A percentile compares a stretch with the other conserved stretches of the same genome.
These are phyloP conservation scores for Hipposideros armiger DNA, from an alignment of 2,113 vertebrate genomes.

Conservation along the genomic window DNA sequence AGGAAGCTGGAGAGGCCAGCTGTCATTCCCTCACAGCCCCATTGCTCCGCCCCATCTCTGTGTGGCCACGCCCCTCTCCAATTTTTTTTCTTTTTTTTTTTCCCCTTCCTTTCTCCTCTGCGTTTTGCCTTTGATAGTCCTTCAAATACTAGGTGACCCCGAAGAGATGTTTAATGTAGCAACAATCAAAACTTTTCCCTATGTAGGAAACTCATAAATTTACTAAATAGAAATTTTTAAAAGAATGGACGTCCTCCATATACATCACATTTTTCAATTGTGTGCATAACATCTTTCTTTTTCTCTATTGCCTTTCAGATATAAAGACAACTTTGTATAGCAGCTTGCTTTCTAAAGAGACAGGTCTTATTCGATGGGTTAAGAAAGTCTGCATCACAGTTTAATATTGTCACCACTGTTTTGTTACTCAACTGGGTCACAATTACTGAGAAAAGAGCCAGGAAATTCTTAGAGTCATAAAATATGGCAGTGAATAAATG, in stretches of 20 bases:
- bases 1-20: not conserved
- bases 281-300: not conserved
- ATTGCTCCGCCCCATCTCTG: not conserved
- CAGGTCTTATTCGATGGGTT: not conserved
- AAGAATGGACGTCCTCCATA: not conserved
- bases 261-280: not conserved
- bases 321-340: not conserved
- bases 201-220: not conserved
- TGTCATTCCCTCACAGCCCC: not conserved
- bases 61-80: not conserved
- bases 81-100: not conserved
- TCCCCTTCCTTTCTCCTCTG: not conserved
- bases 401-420: not conserved
- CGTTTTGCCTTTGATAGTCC: not conserved
- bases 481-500: not conserved
- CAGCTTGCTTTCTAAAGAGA: not conserved
- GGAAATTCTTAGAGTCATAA: not conserved
- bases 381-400: not conserved
- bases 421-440: not conserved
- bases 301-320: not conserved
- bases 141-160: not conserved
- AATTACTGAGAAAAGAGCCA: not conserved
- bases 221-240: not conserved
- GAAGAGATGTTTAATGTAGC: not conserved
- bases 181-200: not conserved